phyloP scores from a whole-genome alignment of 2,797 vertebrate genomes.

The Brachyrhaphis roseni region DNA sequence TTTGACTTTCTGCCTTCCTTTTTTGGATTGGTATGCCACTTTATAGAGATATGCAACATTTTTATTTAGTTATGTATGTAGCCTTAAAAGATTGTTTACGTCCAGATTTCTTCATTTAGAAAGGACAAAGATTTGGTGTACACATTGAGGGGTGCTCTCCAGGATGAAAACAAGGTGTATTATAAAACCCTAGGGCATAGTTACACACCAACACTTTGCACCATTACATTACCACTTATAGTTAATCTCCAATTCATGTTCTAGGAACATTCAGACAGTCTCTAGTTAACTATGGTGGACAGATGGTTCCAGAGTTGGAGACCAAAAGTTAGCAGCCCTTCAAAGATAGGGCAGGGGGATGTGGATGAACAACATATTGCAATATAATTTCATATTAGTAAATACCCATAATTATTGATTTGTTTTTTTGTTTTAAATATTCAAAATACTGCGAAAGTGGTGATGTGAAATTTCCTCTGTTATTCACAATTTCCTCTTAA shows the following conservation, averaged over 20 bases:
- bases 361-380: no score
- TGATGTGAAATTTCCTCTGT: no score
- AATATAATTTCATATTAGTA: no score
- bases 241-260: slow-evolving; percentile 37
- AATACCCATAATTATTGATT: no score
- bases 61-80: slow-evolving; percentile 46
- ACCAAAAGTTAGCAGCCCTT: slow-evolving; percentile 7
- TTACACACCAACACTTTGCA: background rate
- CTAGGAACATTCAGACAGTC: slow-evolving; percentile 42
- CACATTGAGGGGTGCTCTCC: slow-evolving; percentile 26
- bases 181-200: background rate
- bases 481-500: no score
- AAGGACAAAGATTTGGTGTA: slow-evolving; percentile 19
- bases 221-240: background rate
- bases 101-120: slow-evolving; percentile 20
- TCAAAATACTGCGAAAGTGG: no score
- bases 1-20: slow-evolving; percentile 13
- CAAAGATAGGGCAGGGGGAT: background rate
- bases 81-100: slow-evolving; percentile 12
- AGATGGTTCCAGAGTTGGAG: slow-evolving; percentile 56
- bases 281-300: slow-evolving; percentile 42
- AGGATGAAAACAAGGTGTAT: background rate
- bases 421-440: no score
- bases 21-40: slow-evolving; percentile 28
- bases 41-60: slow-evolving; percentile 28